Evolutionary conservation across 2,797 vertebrate genomes (phyloP).

Genomic region (Gymnothorax javanicus): DNA sequence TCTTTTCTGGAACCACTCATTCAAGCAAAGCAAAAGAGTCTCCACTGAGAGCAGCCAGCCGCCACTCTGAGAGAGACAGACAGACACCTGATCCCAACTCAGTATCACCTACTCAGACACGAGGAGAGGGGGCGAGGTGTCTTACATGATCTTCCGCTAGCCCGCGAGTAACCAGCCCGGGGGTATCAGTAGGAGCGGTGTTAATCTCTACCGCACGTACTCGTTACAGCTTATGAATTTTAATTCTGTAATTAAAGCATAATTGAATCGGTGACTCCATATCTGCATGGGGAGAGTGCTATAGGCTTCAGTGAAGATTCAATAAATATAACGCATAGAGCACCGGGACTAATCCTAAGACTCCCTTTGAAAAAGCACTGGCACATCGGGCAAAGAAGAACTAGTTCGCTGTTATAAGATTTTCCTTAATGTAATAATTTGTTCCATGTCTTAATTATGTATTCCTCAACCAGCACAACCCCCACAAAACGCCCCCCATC

Average conservation of each 20-base stretch:
- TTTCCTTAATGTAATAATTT: conserved; percentile 35
- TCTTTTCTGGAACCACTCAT: background rate
- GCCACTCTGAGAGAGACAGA: background rate
- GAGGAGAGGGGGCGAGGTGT: background rate
- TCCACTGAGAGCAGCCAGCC: background rate
- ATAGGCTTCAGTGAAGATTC: conserved; percentile 48
- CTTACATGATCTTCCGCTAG: background rate
- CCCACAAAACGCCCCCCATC: background rate
- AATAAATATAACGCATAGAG: conserved; percentile 46
- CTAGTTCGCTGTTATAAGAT: conserved; percentile 45
- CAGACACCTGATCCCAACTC: background rate
- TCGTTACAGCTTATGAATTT: conserved; percentile 53
- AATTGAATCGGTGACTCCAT: conserved; percentile 53
- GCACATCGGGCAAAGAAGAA: conserved; percentile 46
- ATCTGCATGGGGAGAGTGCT: conserved; percentile 33
- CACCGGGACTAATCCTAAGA: conserved; percentile 49
- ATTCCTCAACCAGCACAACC: background rate
- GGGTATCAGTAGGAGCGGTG: conserved; percentile 32
- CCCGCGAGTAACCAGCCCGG: conserved; percentile 32
- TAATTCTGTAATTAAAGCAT: conserved; percentile 54
- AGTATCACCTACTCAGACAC: background rate
- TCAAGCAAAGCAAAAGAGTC: background rate
- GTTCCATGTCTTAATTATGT: conserved; percentile 8
- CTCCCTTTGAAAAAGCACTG: conserved; percentile 40
- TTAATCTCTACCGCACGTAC: conserved; percentile 45